Base-by-base conservation (phyloP, 2,888 invertebrate genomes). In the Hemithea aestivaria region DNA sequence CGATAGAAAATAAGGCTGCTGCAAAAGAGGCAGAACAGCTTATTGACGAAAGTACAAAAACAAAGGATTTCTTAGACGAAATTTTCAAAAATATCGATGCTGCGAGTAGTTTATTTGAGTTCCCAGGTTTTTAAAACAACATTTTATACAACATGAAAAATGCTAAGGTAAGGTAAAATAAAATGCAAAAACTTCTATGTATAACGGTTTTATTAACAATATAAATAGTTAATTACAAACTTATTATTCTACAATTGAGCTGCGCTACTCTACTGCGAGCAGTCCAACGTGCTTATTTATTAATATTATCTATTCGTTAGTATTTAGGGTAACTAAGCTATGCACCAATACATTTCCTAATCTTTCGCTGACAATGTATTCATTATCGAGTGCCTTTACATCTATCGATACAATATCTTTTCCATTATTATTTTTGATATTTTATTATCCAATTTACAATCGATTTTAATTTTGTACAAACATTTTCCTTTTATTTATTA, bases 171-270 rank as follows among this genome's bases (percentile, higher is more conserved):
- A 23, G 8, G 10, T 9, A 11, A 29, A 57, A 56, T 52, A 53
- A 61, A 60, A 66, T 54, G 53, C 35, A 16, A 29, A 46, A 59
- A 56, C 12, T 7, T 69, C 76, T 83, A 83, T 81, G 70, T 79
- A 81, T 84, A 87, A 87, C 87, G 75, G 72, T 87, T 87, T 87
- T 87, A 85, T 83, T 87, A 87, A 87, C 87, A 87, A 85, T 85
- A 85, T 84, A 84, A 85, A 87, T 82, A 81, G 74, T 63, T 81
- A 84, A 79, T 84, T 84, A 84, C 79, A 85, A 87, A 85, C 81
- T 81, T 83, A 84, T 69, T 67, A 56, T 49, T 64, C 83, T 84
- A 85, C 82, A 79, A 81, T 84, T 85, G 84, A 85, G 84, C 87
- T 83, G 83, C 83, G 77, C 85, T 85, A 85, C 73, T 80, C 83